Evolutionary conservation across 2,888 invertebrate genomes (phyloP).

Genomic region (Glaucopsyche alexis): DNA sequence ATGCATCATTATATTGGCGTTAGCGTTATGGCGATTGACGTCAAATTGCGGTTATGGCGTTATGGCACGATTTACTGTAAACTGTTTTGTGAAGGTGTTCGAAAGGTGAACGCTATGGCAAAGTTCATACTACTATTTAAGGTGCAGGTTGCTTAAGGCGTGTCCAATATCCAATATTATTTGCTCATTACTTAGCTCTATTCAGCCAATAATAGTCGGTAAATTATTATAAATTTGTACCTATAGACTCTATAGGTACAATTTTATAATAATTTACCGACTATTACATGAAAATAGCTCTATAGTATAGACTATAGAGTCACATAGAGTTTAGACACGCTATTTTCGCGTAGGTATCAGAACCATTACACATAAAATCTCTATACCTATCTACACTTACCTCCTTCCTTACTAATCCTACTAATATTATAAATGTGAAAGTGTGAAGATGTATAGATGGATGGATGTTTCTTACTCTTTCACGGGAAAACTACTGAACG

Average conservation of each 20-base stretch:
- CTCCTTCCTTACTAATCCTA: no score
- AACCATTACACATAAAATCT: no score
- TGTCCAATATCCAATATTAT: constrained; percentile 4
- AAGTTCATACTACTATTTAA: neutral
- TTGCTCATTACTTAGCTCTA: neutral
- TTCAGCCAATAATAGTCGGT: neutral
- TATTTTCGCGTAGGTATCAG: neutral
- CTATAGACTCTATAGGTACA: no score
- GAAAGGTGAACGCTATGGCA: neutral
- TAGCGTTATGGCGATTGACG: neutral
- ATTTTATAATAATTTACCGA: no score
- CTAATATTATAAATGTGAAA: no score
- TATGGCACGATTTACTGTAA: constrained; percentile 1
- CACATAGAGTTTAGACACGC: no score
- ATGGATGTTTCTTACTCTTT: no score
- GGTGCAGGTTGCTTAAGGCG: neutral
- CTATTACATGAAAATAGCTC: no score
- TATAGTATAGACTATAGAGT: no score
- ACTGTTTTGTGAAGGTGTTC: constrained; percentile 1
- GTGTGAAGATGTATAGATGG: no score
- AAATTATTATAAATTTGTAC: neutral
- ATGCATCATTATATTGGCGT: constrained; percentile 16
- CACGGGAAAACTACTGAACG: no score
- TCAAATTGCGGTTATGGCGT: neutral
- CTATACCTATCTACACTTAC: no score